Percentiles rank a stretch among this genome's conserved stretches.
Conservation (phyloP, 1,140 invertebrate genomes). For the Chlorops oryzae region DNA sequence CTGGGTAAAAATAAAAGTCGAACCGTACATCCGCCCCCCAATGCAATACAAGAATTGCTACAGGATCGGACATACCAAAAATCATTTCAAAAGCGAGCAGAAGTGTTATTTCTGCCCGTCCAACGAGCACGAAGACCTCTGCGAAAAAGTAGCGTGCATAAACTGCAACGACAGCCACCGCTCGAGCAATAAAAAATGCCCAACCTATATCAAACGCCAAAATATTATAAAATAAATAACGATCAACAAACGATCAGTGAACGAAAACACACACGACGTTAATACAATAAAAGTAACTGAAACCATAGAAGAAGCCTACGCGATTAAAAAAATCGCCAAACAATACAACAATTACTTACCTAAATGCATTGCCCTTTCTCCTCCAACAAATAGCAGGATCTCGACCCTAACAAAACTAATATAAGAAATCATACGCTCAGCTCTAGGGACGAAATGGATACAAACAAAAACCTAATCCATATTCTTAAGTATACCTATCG, state of each 20-base stretch:
- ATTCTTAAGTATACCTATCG: no score
- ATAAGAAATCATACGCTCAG: no score
- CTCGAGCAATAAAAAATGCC: neutral
- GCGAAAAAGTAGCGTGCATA: neutral
- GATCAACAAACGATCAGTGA: neutral
- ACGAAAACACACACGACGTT: neutral
- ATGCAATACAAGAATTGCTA: slow-evolving; percentile 6
- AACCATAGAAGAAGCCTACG: neutral
- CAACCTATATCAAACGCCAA: neutral
- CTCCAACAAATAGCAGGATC: no score
- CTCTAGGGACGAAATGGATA: no score
- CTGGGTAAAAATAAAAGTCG: slow-evolving; percentile 3
- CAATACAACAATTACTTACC: neutral
- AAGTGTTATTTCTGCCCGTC: neutral
- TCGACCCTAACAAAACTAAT: no score
- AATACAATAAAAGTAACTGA: neutral
- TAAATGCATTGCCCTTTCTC: neutral
- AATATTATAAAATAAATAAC: slow-evolving; percentile 2
- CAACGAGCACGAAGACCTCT: neutral
- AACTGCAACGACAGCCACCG: slow-evolving; percentile 5
- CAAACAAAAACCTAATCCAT: no score
- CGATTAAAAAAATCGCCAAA: neutral
- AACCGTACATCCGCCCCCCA: neutral
- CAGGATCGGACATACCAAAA: slow-evolving; percentile 1
- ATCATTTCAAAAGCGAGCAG: neutral